These are phyloP conservation scores for Drosophila parabipectinata DNA, from an alignment of 1,140 invertebrate genomes.

Conservation along the genomic window DNA sequence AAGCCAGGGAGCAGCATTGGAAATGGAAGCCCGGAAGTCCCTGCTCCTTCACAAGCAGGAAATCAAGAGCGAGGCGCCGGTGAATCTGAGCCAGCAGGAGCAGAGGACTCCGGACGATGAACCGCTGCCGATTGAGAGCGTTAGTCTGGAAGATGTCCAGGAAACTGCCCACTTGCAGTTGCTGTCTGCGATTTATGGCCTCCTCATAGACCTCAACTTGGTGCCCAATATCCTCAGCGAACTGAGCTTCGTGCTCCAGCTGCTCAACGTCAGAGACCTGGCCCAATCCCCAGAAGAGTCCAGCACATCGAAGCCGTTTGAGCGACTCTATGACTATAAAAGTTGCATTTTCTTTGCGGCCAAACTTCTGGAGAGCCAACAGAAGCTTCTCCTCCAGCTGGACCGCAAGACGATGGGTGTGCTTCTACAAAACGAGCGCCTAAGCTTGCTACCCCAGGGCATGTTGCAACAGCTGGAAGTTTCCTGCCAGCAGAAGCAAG, in stretches of 20 bases:
- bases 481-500: constrained; percentile 56
- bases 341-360: constrained; percentile 75
- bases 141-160: constrained; percentile 39
- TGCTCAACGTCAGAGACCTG: constrained; percentile 56
- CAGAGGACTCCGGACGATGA: constrained; percentile 17
- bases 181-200: constrained; percentile 63
- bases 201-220: constrained; percentile 71
- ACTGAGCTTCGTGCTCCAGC: constrained; percentile 66
- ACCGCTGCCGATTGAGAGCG: background rate
- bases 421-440: constrained; percentile 71
- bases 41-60: constrained; percentile 60
- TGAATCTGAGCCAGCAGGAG: constrained; percentile 25
- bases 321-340: constrained; percentile 28
- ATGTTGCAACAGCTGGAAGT: constrained; percentile 50
- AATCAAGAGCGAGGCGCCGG: constrained; percentile 59
- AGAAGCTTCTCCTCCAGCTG: constrained; percentile 55
- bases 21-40: constrained; percentile 66
- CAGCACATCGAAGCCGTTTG: background rate
- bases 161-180: constrained; percentile 33
- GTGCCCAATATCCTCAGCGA: constrained; percentile 76
- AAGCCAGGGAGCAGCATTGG: constrained; percentile 58
- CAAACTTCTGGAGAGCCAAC: constrained; percentile 59
- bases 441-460: constrained; percentile 34
- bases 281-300: background rate
- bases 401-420: constrained; percentile 72